Evolutionary conservation across 2,888 invertebrate genomes (phyloP).

Genomic region (Drosophila paramelanica): DNA sequence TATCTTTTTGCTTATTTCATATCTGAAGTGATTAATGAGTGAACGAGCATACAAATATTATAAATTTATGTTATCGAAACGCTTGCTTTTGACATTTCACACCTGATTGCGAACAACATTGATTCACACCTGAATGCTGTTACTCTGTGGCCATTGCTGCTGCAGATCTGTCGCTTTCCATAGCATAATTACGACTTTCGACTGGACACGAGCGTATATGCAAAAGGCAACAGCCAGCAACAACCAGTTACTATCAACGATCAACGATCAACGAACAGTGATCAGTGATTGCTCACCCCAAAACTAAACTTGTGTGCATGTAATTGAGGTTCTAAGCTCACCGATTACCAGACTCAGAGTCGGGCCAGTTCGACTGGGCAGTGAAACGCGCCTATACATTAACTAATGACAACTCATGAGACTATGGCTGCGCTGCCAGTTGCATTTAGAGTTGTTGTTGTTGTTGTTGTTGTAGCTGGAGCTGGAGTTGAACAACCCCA

Average conservation of each 20-base stretch:
- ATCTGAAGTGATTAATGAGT: no score
- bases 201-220: conserved; percentile 14
- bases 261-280: conserved; percentile 22
- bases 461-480: neutral
- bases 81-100: conserved; percentile 38
- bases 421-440: conserved; percentile 45
- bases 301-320: conserved; percentile 40
- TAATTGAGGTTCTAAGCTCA: conserved; percentile 60
- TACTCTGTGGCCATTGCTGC: neutral
- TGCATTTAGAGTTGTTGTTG: conserved; percentile 33
- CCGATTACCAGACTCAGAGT: conserved; percentile 50
- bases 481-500: conserved; percentile 71
- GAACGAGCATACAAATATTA: no score
- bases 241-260: conserved; percentile 21
- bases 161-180: conserved; percentile 7
- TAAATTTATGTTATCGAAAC: neutral
- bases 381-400: conserved; percentile 53
- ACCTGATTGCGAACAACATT: conserved; percentile 37
- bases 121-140: conserved; percentile 15
- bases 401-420: conserved; percentile 80
- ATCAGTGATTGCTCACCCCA: conserved; percentile 44
- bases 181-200: conserved; percentile 29
- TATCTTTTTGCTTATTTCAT: no score
- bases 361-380: conserved; percentile 12
- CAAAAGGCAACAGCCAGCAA: conserved; percentile 7